Evolutionary conservation across 2,888 invertebrate species (phyloP).

Genomic region (Rotaria macrura): DNA sequence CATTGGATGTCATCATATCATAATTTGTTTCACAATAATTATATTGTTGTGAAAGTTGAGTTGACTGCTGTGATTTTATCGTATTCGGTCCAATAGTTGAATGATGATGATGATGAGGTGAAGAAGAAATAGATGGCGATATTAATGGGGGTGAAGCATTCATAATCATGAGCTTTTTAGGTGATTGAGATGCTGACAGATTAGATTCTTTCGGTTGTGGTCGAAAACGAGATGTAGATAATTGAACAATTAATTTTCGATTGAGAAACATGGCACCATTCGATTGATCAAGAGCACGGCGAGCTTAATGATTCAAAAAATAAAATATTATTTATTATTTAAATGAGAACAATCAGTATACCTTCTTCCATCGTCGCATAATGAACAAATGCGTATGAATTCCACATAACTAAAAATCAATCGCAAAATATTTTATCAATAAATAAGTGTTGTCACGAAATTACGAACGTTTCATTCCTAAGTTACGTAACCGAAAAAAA

Average conservation of each 20-base stretch:
- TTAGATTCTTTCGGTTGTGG: neutral
- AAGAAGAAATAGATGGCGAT: neutral
- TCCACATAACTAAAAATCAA: slow-evolving; percentile 28
- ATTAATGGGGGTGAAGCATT: too few relatives aligned
- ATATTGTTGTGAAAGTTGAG: neutral
- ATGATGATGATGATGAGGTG: neutral
- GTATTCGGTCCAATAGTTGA: neutral
- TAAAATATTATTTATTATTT: neutral
- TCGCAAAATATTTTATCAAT: too few relatives aligned
- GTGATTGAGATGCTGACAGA: neutral
- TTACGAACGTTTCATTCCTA: too few relatives aligned
- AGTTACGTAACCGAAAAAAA: too few relatives aligned
- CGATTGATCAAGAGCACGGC: slow-evolving; percentile 20
- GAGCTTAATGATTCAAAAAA: neutral
- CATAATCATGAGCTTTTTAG: neutral
- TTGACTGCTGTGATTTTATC: neutral
- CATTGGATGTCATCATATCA: neutral
- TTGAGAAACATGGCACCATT: slow-evolving; percentile 24
- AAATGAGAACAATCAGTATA: neutral
- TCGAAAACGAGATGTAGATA: slow-evolving; percentile 23
- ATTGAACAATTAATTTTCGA: slow-evolving; percentile 28
- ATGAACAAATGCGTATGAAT: slow-evolving; percentile 33
- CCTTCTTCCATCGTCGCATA: slow-evolving; percentile 29
- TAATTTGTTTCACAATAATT: too few relatives aligned
- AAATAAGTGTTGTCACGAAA: too few relatives aligned